Percentiles rank a stretch among this genome's conserved stretches.
These are phyloP conservation scores for Dromas ardeola DNA, from an alignment of 2,113 vertebrate species.

Conservation along the genomic window DNA sequence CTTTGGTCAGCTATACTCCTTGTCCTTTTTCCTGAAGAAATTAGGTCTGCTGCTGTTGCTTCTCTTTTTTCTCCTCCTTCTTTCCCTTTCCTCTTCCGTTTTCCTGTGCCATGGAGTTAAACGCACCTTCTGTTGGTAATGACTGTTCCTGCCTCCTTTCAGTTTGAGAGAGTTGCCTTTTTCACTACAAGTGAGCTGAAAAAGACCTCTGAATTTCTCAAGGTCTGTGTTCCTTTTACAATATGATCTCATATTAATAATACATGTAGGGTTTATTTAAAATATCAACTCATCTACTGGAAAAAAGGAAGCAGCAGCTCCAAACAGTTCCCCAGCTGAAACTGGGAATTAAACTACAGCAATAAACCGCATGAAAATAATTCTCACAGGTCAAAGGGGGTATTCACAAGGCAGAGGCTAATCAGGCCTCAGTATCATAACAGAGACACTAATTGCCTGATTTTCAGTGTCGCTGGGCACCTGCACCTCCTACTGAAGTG, in stretches of 20 bases:
- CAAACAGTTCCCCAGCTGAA: slow-evolving; percentile 41
- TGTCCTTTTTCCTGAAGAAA: neutral
- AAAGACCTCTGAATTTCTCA: neutral
- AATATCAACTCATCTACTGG: slow-evolving; percentile 4
- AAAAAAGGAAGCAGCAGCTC: neutral
- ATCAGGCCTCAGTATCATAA: slow-evolving; percentile 22
- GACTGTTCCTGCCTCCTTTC: neutral
- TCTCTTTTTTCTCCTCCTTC: neutral
- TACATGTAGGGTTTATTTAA: slow-evolving; percentile 43
- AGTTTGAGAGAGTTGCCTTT: neutral
- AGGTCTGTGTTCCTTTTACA: neutral
- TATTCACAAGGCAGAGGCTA: slow-evolving; percentile 41
- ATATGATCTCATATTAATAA: slow-evolving; percentile 44
- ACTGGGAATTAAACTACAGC: slow-evolving; percentile 27
- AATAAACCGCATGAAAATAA: slow-evolving; percentile 34
- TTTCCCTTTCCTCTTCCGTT: neutral
- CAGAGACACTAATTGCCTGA: slow-evolving; percentile 36
- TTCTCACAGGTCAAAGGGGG: slow-evolving; percentile 18
- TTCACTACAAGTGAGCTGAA: neutral
- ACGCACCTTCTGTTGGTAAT: neutral
- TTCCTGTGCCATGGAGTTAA: neutral
- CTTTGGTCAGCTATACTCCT: neutral
- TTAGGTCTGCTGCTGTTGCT: neutral
- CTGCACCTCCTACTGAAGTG: neutral
- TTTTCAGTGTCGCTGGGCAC: slow-evolving; percentile 34